Evolutionary conservation across 2,888 invertebrate species (phyloP), one percentile per base, ranked within the genome.

Genomic region (Schizotus pectinicornis): DNA sequence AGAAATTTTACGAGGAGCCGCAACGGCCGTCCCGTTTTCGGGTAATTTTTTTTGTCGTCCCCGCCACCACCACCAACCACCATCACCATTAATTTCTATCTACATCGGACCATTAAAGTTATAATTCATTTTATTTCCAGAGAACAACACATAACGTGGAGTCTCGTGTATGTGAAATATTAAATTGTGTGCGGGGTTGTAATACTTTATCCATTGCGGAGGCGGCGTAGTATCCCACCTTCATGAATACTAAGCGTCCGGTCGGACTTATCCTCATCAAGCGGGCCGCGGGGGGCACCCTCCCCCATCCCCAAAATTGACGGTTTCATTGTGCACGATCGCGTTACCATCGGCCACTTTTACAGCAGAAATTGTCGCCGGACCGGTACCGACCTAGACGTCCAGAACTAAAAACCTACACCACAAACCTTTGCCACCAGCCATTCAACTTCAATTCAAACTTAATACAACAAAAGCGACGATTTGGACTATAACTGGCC

Each of bases 151-250:
- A 61, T 64, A 59, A n/a, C n/a, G n/a, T n/a, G n/a, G n/a, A n/a
- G 22, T 22, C 22, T 22, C 22, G 22, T 61, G 60, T n/a, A n/a
- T 63, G 63, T 69, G 70, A 71, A 71, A 68, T 68, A 71, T 68
- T 67, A 68, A 69, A 67, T 62, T 65, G 59, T 59, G 66, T 66
- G 63, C 22, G 22, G 5, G 22, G 22, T 22, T 66, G 61, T 67
- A 65, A 69, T 69, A 67, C 69, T 69, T 70, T 67, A 68, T 64
- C 64, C 67, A 59, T 60, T 59, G 63, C 58, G 50, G 39, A 22
- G 22, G 22, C 22, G 22, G 41, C 11, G 54, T 46, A 59, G 55
- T 59, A 56, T 59, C 59, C 59, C 47, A 59, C 59, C 59, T 59
- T 59, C 59, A 59, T 59, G 59, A 59, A 59, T 59, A 59, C 59